Evolutionary conservation across 2,113 vertebrate genomes (phyloP).

Genomic region (Pitta sordida): DNA sequence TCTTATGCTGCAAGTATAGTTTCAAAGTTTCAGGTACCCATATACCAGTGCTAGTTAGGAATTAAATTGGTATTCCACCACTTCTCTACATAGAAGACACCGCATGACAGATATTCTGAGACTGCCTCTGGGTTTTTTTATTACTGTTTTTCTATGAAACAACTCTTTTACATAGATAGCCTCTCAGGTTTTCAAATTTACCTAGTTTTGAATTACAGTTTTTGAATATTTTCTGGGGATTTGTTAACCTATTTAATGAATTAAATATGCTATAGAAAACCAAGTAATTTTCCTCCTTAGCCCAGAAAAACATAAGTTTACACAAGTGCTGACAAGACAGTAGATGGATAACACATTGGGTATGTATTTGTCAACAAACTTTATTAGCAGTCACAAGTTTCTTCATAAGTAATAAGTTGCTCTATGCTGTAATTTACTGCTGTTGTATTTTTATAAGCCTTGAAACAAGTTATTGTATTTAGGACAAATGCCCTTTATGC

Average conservation of each 20-base stretch:
- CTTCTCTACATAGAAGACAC: neutral
- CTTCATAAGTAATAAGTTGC: neutral
- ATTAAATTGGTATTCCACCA: neutral
- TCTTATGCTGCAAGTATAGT: neutral
- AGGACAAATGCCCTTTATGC: neutral
- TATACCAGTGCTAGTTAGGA: neutral
- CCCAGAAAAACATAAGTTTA: neutral
- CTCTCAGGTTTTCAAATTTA: neutral
- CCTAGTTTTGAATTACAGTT: neutral
- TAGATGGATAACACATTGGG: neutral
- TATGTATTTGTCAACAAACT: neutral
- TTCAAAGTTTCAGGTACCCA: neutral
- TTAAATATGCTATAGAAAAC: neutral
- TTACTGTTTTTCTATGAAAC: neutral
- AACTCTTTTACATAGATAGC: neutral
- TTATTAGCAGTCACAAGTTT: neutral
- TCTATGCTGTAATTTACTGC: neutral
- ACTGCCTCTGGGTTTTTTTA: neutral
- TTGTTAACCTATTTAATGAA: neutral
- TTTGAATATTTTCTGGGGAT: neutral
- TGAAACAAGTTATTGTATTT: neutral
- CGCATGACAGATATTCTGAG: neutral
- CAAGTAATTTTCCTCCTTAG: neutral
- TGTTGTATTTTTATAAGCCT: neutral
- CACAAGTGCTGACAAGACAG: neutral